phyloP scores from a whole-genome alignment of 2,797 vertebrate genomes.

The Sebastolobus altivelis region DNA sequence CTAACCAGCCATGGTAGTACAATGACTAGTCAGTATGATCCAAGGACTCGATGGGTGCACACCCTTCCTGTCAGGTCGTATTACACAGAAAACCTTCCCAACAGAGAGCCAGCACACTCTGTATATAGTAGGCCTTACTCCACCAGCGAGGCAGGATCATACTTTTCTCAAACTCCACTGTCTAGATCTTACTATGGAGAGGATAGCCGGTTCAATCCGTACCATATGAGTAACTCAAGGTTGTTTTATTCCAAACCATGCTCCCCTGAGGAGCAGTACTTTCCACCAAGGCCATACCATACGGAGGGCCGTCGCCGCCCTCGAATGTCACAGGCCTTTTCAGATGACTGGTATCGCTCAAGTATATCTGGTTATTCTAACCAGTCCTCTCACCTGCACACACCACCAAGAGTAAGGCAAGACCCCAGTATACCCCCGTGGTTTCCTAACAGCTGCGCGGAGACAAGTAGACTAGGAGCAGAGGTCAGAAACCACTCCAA shows the following conservation, averaged over 20 bases:
- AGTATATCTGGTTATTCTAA: constrained; percentile 87
- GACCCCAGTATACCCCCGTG: constrained; percentile 88
- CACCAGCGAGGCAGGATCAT: constrained; percentile 87
- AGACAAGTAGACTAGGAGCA: constrained; percentile 87
- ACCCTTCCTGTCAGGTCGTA: constrained; percentile 85
- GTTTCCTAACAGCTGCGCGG: constrained; percentile 86
- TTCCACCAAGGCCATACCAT: constrained; percentile 85
- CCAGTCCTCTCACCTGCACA: constrained; percentile 81
- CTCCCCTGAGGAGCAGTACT: constrained; percentile 83
- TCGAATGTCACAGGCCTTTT: constrained; percentile 86
- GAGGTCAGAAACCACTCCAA: constrained; percentile 93
- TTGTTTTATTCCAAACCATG: constrained; percentile 84
- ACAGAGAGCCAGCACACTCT: constrained; percentile 74
- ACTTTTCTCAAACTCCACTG: constrained; percentile 89
- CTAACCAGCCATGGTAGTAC: constrained; percentile 85
- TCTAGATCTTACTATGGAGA: constrained; percentile 88
- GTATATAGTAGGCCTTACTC: constrained; percentile 85
- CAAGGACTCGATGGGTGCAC: constrained; percentile 86
- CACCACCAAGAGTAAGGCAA: constrained; percentile 81
- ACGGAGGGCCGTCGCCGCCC: constrained; percentile 88
- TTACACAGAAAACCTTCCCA: constrained; percentile 83
- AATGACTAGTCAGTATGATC: constrained; percentile 83
- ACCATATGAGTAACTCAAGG: constrained; percentile 81
- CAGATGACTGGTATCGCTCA: constrained; percentile 90
- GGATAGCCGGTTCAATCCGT: constrained; percentile 81